phyloP scores from a whole-genome alignment of 2,113 vertebrate genomes.

The Ctenomys sociabilis region DNA sequence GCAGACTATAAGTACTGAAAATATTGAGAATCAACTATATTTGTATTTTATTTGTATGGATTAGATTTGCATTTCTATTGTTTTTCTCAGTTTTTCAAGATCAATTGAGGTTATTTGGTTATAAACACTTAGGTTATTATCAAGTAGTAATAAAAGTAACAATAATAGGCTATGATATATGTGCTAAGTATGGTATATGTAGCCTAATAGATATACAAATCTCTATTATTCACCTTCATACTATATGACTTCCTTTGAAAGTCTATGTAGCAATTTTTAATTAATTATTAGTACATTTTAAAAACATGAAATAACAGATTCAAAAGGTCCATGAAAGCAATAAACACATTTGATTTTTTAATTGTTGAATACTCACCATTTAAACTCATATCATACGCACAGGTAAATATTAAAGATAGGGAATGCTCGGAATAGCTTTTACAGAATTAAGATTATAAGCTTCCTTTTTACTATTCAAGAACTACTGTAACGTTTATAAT shows the following conservation, averaged over 20 bases:
- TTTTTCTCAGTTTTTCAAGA: neutral
- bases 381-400: neutral
- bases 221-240: neutral
- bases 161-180: neutral
- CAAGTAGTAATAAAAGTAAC: neutral
- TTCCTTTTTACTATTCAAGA: neutral
- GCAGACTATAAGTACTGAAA: neutral
- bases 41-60: neutral
- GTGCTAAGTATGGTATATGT: neutral
- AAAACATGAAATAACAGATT: neutral
- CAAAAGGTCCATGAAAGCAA: neutral
- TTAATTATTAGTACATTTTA: neutral
- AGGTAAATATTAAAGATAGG: neutral
- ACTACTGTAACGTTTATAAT: neutral
- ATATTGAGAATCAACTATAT: neutral
- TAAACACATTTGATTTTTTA: neutral
- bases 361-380: neutral
- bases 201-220: neutral
- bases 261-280: neutral
- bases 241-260: neutral
- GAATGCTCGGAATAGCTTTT: neutral
- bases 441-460: neutral
- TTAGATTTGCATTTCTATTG: too few relatives aligned
- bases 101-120: neutral
- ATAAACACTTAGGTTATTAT: neutral